Conservation (phyloP, 2,113 vertebrate species). For the Grallaria varia region DNA sequence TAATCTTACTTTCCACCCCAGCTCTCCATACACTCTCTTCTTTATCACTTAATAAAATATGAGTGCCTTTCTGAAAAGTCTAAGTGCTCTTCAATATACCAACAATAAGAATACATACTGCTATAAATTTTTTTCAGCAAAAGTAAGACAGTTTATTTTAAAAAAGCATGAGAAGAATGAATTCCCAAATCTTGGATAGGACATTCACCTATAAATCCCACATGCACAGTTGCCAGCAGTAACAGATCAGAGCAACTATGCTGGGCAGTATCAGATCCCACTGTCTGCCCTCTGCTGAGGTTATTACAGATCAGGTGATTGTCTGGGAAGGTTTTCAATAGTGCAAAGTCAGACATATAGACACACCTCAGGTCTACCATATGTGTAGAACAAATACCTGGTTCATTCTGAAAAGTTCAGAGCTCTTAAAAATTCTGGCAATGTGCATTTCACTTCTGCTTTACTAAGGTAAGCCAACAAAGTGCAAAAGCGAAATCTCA, state of each 20-base stretch:
- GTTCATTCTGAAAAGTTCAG: not conserved
- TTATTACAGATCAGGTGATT: not conserved
- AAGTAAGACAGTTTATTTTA: not conserved
- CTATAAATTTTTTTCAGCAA: not conserved
- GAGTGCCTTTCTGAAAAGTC: not conserved
- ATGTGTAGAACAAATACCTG: not conserved
- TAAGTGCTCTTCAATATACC: not conserved
- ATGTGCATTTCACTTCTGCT: not conserved
- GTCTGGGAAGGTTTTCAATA: constrained; percentile 24
- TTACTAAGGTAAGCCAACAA: not conserved
- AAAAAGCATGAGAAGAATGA: not conserved
- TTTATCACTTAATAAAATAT: not conserved
- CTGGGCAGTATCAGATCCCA: not conserved
- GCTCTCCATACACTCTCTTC: not conserved
- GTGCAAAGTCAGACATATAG: not conserved
- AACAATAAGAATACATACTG: not conserved
- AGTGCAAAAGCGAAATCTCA: not conserved
- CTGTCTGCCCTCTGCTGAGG: not conserved
- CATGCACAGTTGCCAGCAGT: not conserved
- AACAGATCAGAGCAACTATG: not conserved
- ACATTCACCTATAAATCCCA: constrained; percentile 16
- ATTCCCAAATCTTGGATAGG: not conserved
- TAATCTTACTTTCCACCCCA: not conserved
- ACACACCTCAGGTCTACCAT: not conserved
- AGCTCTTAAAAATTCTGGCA: not conserved